Conservation (phyloP, 2,888 invertebrate species). For the Tachina fera region DNA sequence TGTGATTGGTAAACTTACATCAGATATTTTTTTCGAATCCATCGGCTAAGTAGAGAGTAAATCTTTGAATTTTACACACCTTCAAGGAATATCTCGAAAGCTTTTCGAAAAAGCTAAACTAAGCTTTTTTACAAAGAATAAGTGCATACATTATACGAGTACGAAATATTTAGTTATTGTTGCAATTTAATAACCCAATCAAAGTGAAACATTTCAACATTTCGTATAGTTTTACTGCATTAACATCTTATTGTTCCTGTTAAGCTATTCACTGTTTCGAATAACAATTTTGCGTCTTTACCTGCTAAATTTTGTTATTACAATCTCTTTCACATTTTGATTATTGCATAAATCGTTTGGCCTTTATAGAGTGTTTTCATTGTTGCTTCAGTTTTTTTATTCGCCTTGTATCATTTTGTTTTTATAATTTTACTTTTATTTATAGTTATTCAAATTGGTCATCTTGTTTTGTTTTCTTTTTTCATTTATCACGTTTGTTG, state of each 20-base stretch:
- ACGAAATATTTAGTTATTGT: no score
- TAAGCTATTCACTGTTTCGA: background rate
- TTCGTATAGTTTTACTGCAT: background rate
- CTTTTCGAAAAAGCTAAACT: no score
- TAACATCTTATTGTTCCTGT: constrained; percentile 17
- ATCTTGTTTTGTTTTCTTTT: constrained; percentile 34
- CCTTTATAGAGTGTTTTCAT: constrained; percentile 39
- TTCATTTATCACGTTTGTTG: constrained; percentile 56
- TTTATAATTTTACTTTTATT: constrained; percentile 4
- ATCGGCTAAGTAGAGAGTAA: no score
- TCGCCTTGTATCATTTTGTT: constrained; percentile 4
- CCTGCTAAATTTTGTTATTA: background rate
- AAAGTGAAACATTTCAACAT: background rate
- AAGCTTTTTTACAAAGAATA: no score
- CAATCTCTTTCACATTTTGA: constrained; percentile 2
- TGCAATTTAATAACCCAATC: no score
- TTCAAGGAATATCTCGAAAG: no score
- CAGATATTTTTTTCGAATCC: no score
- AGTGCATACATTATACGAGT: no score
- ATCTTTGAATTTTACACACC: no score
- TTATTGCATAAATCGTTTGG: constrained; percentile 59
- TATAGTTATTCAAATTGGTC: constrained; percentile 37
- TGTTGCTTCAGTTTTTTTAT: background rate
- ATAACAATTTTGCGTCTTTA: constrained; percentile 4
- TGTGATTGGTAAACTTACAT: no score